Evolutionary conservation across 1,140 invertebrate species (phyloP).

Genomic region (Drosophila lacteicornis): DNA sequence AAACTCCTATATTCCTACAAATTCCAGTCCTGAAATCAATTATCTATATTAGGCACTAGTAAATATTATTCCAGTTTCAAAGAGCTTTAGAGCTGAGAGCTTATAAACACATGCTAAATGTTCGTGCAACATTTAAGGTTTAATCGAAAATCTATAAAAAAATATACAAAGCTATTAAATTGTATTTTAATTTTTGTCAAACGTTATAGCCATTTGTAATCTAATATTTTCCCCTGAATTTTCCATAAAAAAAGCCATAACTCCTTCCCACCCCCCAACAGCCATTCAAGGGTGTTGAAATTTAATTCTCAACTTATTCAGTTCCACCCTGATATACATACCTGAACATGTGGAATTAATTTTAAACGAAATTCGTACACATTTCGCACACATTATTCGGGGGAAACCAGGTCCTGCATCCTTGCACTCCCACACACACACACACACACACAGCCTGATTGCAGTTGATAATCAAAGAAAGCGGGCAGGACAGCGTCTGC

Average conservation of each 20-base stretch:
- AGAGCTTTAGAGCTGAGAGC: too few relatives aligned
- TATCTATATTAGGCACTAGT: too few relatives aligned
- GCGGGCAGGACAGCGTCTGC: background rate
- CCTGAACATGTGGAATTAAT: constrained; percentile 20
- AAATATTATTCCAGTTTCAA: background rate
- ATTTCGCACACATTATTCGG: constrained; percentile 22
- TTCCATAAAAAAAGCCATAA: too few relatives aligned
- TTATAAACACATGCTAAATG: background rate
- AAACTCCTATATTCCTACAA: background rate
- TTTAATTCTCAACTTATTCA: background rate
- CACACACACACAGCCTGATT: constrained; percentile 34
- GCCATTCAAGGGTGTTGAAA: background rate
- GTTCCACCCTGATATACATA: background rate
- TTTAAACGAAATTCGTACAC: constrained; percentile 12
- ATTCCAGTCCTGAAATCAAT: background rate
- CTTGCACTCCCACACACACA: background rate
- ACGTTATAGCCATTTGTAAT: background rate
- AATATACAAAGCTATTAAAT: background rate
- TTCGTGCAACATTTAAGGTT: background rate
- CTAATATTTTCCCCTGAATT: background rate
- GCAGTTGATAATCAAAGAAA: constrained; percentile 67
- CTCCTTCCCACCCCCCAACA: too few relatives aligned
- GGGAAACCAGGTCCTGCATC: background rate
- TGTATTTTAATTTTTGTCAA: too few relatives aligned
- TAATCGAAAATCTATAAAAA: too few relatives aligned